These are phyloP conservation scores for Parauchenoglanis punctatus DNA, from an alignment of 2,797 vertebrate genomes.

Conservation along the genomic window DNA sequence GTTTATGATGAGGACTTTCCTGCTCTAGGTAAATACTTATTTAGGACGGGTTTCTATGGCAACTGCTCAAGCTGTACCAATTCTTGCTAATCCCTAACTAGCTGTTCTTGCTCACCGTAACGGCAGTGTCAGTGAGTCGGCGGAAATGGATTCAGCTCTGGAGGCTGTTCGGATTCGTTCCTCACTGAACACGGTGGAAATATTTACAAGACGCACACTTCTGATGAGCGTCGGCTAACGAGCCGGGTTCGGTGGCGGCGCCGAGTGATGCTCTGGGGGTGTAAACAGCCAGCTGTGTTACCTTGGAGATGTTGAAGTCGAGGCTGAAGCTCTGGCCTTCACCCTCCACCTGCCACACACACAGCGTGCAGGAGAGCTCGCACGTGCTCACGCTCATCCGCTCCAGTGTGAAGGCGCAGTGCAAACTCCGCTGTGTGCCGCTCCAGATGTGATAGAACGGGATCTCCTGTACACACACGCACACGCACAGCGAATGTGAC, in stretches of 20 bases:
- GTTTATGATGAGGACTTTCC: neutral
- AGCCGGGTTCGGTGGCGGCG: neutral
- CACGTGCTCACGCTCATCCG: constrained; percentile 91
- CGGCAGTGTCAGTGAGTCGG: neutral
- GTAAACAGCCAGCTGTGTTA: constrained; percentile 61
- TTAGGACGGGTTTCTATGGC: neutral
- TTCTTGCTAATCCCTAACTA: neutral
- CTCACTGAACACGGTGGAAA: neutral
- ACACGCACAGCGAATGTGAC: neutral
- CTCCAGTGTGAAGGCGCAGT: constrained; percentile 97
- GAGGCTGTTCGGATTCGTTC: neutral
- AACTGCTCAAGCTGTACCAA: neutral
- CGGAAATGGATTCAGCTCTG: constrained; percentile 11
- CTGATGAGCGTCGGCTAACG: neutral
- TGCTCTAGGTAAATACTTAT: neutral
- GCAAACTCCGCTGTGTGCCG: constrained; percentile 91
- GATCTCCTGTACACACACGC: constrained; percentile 82
- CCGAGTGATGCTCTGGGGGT: neutral
- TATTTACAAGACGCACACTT: neutral
- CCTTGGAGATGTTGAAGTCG: constrained; percentile 96
- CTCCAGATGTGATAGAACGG: constrained; percentile 99
- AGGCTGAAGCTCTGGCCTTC: constrained; percentile 95
- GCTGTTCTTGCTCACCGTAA: neutral
- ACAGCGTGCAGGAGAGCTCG: constrained; percentile 96
- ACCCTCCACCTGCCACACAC: constrained; percentile 98